phyloP scores from a whole-genome alignment of 2,113 vertebrate genomes.

The Athene cunicularia region DNA sequence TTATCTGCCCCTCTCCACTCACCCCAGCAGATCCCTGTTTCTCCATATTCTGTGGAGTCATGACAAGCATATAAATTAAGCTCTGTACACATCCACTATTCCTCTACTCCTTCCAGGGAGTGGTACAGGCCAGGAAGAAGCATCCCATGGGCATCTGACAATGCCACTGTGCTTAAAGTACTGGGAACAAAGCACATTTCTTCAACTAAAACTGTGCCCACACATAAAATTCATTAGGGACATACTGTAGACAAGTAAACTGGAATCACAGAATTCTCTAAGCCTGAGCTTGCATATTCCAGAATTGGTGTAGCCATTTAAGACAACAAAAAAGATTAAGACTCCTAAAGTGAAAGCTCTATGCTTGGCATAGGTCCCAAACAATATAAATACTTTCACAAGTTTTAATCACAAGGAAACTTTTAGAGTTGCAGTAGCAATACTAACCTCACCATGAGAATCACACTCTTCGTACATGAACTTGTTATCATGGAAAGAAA shows the following conservation, averaged over 20 bases:
- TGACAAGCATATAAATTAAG: background rate
- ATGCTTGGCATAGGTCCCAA: background rate
- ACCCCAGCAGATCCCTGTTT: background rate
- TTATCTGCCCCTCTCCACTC: background rate
- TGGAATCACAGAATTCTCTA: background rate
- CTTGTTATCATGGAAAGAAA: background rate
- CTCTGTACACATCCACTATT: background rate
- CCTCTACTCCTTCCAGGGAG: background rate
- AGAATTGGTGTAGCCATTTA: background rate
- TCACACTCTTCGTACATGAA: background rate
- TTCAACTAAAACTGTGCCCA: background rate
- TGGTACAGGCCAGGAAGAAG: background rate
- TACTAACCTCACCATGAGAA: background rate
- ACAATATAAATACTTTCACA: background rate
- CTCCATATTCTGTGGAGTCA: background rate
- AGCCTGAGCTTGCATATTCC: background rate
- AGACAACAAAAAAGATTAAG: background rate
- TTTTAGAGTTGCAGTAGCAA: background rate
- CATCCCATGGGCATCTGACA: background rate
- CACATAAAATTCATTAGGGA: background rate
- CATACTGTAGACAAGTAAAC: background rate
- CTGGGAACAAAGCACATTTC: background rate
- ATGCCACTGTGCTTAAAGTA: background rate
- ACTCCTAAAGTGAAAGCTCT: background rate
- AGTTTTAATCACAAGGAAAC: background rate